A percentile compares a stretch with the other conserved stretches of the same genome.
phyloP scores from a whole-genome alignment of 2,113 vertebrate species.

The Lamprotornis superbus region DNA sequence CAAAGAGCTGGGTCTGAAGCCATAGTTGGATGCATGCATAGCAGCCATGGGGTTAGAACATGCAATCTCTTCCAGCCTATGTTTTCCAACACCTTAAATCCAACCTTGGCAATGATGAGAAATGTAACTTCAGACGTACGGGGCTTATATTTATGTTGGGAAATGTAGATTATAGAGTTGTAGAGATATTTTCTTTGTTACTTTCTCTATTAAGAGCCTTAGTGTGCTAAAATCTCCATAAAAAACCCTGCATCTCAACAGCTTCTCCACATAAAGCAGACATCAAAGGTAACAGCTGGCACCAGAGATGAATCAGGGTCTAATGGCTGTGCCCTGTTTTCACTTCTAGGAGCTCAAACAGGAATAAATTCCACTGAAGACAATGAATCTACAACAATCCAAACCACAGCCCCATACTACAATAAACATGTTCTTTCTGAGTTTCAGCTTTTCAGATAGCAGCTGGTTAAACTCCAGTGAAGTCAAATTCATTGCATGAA shows the following conservation, averaged over 20 bases:
- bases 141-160: background rate
- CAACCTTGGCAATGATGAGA: background rate
- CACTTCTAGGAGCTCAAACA: background rate
- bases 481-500: background rate
- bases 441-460: background rate
- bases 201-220: background rate
- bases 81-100: background rate
- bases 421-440: conserved; percentile 4
- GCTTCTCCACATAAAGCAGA: background rate
- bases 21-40: background rate
- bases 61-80: background rate
- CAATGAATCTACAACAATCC: background rate
- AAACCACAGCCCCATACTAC: background rate
- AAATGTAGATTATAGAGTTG: background rate
- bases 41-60: background rate
- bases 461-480: background rate
- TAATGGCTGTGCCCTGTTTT: background rate
- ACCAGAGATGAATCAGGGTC: background rate
- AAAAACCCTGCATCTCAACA: background rate
- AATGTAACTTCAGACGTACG: background rate
- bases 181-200: background rate
- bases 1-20: background rate
- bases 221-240: background rate
- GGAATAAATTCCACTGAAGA: background rate
- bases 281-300: conserved; percentile 28